Base-by-base conservation (phyloP, 2,797 vertebrate genomes). In the Bucorvus abyssinicus region DNA sequence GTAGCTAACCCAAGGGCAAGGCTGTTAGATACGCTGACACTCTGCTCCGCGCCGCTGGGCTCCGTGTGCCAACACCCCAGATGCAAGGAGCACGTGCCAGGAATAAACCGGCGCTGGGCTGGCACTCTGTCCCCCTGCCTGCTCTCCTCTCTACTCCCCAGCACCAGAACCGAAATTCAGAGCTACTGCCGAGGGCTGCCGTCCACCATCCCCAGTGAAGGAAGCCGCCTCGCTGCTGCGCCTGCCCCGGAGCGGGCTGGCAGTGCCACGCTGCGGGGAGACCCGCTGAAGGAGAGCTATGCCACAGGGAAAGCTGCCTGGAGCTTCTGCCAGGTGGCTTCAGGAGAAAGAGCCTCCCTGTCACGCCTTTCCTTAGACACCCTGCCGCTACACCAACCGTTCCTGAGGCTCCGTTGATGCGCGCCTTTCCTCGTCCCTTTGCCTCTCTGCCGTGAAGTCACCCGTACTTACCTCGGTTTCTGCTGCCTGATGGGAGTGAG, bases 221-320 rank as follows among this genome's bases (percentile, higher is more conserved):
- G 47, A 61, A 82, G n/a, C n/a, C 79, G 59, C 59, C 60, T 81
- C 44, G 22, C 64, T 82, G 27, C 19, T 4, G 0, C 61, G 42
- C 52, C 57, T 61, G 57, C 57, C 42, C 38, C 12, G 9, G 21
- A 59, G 64, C 63, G 68, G 13, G 69, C 17, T 80, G 38, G 57
- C 27, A 20, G 34, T 52, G 63, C 47, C 30, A 20, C 0, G 0
- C 42, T 34, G 52, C 0, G 0, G 59, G 26, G 55, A 80, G 79
- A 91, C 42, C 67, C 91, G 67, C 67, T 82, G 71, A 49, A 68
- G 34, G 64, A 77, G 45, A 36, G 20, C 50, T 64, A 5, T 38
- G 30, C 55, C 2, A 1, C 1, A 1, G 52, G 63, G 53, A 80
- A 65, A 49, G 59, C 49, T 91, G 34, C 40, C 78, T 80, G 78